phyloP scores from a whole-genome alignment of 30 jellyfish, hydroid and myxozoan genomes.

The Phacellophora camtschatica region DNA sequence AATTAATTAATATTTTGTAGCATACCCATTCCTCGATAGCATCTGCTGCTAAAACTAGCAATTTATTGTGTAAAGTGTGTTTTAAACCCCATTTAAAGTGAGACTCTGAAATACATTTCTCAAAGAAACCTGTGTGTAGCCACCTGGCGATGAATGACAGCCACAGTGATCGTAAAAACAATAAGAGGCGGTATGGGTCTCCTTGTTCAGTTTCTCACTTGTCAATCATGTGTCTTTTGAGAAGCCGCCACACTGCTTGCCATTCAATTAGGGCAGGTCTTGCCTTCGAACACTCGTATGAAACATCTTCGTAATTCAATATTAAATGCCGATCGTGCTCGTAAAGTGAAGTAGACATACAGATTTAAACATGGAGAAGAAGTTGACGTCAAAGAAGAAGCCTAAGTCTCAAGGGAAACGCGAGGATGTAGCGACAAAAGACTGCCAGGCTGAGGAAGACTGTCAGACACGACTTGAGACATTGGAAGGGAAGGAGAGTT shows the following conservation, averaged over 20 bases:
- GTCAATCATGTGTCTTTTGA: constrained; percentile 68
- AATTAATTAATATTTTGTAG: too few species aligned
- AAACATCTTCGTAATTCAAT: not conserved
- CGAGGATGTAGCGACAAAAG: constrained; percentile 42
- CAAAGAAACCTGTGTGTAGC: constrained; percentile 16
- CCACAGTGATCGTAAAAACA: constrained; percentile 35
- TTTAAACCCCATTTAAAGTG: too few species aligned
- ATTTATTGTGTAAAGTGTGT: too few species aligned
- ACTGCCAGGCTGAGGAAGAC: not conserved
- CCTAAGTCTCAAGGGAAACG: constrained; percentile 22
- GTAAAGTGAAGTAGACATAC: not conserved
- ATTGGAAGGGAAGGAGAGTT: constrained; percentile 20
- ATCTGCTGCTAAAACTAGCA: too few species aligned
- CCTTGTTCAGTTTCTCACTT: constrained; percentile 78
- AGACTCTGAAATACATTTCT: not conserved
- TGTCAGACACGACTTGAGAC: constrained; percentile 63
- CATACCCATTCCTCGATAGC: too few species aligned
- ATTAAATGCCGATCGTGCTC: not conserved
- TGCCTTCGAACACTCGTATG: constrained; percentile 30
- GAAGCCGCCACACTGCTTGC: constrained; percentile 66
- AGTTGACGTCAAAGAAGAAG: constrained; percentile 40
- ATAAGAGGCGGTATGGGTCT: constrained; percentile 75
- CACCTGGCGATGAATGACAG: constrained; percentile 76
- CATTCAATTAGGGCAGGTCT: constrained; percentile 63
- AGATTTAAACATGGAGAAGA: constrained; percentile 53